These are phyloP conservation scores for Venturia canescens DNA, from an alignment of 1,140 invertebrate species.

Conservation along the genomic window DNA sequence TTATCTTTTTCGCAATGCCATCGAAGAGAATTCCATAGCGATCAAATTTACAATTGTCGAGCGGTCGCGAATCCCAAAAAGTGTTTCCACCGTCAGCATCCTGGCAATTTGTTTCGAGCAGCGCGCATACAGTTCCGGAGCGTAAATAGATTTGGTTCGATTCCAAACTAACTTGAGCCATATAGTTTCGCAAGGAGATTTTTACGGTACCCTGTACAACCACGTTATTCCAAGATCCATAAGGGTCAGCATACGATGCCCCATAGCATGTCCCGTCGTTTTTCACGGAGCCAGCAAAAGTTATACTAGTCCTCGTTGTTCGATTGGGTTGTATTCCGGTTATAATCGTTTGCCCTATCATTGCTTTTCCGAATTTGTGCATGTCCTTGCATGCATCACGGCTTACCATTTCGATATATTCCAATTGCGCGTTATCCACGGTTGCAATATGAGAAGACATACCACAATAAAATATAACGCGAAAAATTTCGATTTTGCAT, in stretches of 20 bases:
- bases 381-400: not conserved
- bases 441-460: slow-evolving; percentile 51
- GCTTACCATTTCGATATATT: not conserved
- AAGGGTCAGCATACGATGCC: slow-evolving; percentile 33
- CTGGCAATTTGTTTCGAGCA: slow-evolving; percentile 24
- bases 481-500: slow-evolving; percentile 54
- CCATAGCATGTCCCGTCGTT: slow-evolving; percentile 33
- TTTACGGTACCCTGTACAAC: slow-evolving; percentile 37
- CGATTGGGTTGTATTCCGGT: not conserved
- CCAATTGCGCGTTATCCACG: slow-evolving; percentile 25
- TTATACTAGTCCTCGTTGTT: not conserved
- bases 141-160: slow-evolving; percentile 33
- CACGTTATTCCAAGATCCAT: slow-evolving; percentile 43
- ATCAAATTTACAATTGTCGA: not conserved
- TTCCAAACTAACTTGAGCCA: slow-evolving; percentile 19
- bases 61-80: slow-evolving; percentile 46
- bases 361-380: not conserved
- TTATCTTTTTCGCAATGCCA: slow-evolving; percentile 13
- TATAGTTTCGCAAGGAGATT: slow-evolving; percentile 34
- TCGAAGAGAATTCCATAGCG: slow-evolving; percentile 22
- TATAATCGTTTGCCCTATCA: not conserved
- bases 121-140: slow-evolving; percentile 39
- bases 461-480: slow-evolving; percentile 49
- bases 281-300: not conserved
- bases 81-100: slow-evolving; percentile 50